These are phyloP conservation scores for Bombylius discolor DNA, from an alignment of 2,888 invertebrate species.

Conservation along the genomic window DNA sequence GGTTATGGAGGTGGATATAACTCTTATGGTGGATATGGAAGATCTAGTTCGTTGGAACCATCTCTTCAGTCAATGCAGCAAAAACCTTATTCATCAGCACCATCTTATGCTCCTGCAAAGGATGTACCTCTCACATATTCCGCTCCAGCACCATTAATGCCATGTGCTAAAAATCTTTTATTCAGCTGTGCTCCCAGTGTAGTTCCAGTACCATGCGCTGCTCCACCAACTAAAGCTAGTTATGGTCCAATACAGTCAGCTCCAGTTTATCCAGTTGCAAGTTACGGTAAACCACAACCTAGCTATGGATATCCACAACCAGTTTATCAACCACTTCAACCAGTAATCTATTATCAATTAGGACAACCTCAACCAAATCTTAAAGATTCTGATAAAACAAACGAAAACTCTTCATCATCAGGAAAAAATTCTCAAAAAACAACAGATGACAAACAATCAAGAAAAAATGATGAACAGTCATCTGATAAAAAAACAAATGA, in stretches of 20 bases:
- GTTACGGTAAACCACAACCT: background rate
- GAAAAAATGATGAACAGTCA: background rate
- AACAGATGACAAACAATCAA: background rate
- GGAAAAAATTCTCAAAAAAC: no score
- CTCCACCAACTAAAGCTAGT: background rate
- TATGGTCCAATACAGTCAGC: background rate
- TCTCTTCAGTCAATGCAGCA: background rate
- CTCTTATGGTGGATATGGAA: background rate
- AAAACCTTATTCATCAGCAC: background rate
- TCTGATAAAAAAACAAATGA: background rate
- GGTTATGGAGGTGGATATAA: background rate
- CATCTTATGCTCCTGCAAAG: background rate
- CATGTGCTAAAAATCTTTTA: conserved; percentile 8
- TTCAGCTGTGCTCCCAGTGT: conserved; percentile 8
- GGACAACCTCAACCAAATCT: background rate
- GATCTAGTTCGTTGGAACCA: no score
- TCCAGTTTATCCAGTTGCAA: background rate
- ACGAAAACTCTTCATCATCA: background rate
- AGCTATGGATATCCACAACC: background rate
- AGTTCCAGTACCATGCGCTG: conserved; percentile 8
- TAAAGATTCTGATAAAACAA: background rate
- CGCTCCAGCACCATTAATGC: conserved; percentile 1
- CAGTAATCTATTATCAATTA: background rate
- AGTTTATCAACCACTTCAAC: background rate
- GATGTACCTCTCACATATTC: background rate